phyloP scores from a whole-genome alignment of 2,888 invertebrate genomes.

The Drosophila limbata region DNA sequence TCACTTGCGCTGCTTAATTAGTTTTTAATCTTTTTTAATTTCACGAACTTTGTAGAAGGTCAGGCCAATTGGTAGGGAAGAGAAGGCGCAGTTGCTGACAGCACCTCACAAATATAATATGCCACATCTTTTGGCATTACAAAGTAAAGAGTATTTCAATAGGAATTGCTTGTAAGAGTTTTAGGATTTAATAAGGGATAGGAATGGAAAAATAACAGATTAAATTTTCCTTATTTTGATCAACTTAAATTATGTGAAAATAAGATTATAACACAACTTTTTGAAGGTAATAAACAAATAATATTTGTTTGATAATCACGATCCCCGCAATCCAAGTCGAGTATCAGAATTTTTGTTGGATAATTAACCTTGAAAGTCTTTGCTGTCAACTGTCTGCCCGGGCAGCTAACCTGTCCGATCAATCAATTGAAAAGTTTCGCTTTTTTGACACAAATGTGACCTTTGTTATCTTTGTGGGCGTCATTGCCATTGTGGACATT shows the following conservation, averaged over 20 bases:
- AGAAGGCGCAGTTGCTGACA: slow-evolving; percentile 1
- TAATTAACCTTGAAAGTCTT: slow-evolving; percentile 71
- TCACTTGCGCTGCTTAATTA: slow-evolving; percentile 55
- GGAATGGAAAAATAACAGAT: too few species aligned
- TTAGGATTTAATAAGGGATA: too few species aligned
- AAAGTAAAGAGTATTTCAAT: neutral
- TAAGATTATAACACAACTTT: too few species aligned
- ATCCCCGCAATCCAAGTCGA: slow-evolving; percentile 5
- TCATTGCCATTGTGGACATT: slow-evolving; percentile 57
- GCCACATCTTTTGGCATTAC: slow-evolving; percentile 13
- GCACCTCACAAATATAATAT: slow-evolving; percentile 20
- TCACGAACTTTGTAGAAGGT: slow-evolving; percentile 35
- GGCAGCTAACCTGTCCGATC: slow-evolving; percentile 50
- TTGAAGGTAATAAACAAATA: neutral
- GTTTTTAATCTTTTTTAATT: slow-evolving; percentile 58
- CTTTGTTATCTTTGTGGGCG: slow-evolving; percentile 54
- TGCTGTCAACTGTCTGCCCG: slow-evolving; percentile 31
- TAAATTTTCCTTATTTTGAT: too few species aligned
- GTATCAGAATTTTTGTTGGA: slow-evolving; percentile 23
- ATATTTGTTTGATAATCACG: neutral
- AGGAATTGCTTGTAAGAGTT: too few species aligned
- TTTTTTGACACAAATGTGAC: slow-evolving; percentile 65
- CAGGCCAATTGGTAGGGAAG: neutral
- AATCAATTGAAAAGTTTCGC: slow-evolving; percentile 74
- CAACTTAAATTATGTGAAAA: too few species aligned